Conservation (phyloP, 2,797 vertebrate genomes). For the Ptychobarbus kaznakovi region DNA sequence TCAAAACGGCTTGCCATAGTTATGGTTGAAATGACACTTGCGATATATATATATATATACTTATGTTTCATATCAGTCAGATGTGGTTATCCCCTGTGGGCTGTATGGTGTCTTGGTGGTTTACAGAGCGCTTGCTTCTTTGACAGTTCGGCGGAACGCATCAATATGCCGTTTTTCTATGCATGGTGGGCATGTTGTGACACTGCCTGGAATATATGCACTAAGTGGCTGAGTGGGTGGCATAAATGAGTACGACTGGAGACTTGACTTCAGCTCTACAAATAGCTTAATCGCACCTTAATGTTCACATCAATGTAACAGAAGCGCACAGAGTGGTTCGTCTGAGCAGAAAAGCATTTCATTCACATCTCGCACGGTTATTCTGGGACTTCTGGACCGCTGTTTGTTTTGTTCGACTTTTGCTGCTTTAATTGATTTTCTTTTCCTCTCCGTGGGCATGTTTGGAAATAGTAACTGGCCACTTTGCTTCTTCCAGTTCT, state of each 20-base stretch:
- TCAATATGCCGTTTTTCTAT: conserved; percentile 46
- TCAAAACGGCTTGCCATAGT: neutral
- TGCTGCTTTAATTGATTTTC: conserved; percentile 57
- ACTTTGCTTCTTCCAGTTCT: neutral
- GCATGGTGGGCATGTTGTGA: conserved; percentile 67
- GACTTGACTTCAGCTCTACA: conserved; percentile 68
- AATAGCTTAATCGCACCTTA: conserved; percentile 67
- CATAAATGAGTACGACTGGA: conserved; percentile 69
- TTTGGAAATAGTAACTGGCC: conserved; percentile 53
- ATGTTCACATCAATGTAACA: conserved; percentile 22
- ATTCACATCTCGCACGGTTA: neutral
- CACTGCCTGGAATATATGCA: conserved; percentile 65
- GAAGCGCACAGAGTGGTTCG: neutral
- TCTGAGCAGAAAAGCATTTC: conserved; percentile 27
- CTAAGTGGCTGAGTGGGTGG: conserved; percentile 72
- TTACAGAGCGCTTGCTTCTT: conserved; percentile 17
- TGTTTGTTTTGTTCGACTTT: conserved; percentile 11
- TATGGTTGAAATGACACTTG: conserved; percentile 14
- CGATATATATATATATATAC: neutral
- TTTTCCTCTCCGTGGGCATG: conserved; percentile 53
- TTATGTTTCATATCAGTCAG: conserved; percentile 30
- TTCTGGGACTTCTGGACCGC: neutral
- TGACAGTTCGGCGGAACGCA: conserved; percentile 36
- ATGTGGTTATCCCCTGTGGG: conserved; percentile 33
- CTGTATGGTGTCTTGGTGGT: neutral